Base-by-base conservation (phyloP, 2,113 vertebrate species). In the Hemibagrus wyckioides region DNA sequence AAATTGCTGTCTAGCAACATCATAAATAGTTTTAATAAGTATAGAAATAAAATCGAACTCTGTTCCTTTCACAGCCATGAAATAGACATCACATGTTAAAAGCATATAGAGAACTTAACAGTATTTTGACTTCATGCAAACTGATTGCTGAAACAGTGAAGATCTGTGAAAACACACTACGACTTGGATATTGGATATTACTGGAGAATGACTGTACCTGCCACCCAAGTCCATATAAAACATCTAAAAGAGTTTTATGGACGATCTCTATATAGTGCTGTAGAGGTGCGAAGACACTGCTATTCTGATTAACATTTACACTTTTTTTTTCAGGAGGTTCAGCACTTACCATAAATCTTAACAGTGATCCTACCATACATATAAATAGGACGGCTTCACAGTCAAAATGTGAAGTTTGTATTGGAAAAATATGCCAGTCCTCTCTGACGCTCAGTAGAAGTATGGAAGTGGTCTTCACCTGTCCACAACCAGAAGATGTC, bases 341-440 rank as follows among this genome's bases (percentile, higher is more conserved):
- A n/a, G 79, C 11, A 57, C 25, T 92, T 80, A 90, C 30, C 0
- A 0, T 94, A 56, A 85, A 67, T 63, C 90, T 90, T 84, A 85
- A 92, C n/a, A 15, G 10, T 52, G 89, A 86, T 28, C 86, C 91
- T 33, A 84, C 23, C 14, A 0, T 95, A 83, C 89, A 15, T 61
- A 92, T 95, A 88, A 90, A 79, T 65, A 90, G 41, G 6, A 0
- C 77, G 0, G 39, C 21, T 61, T 90, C 87, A 61, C 88, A 75
- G n/a, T 54, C 87, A 52, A 28, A 52, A 14, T 95, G 95, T 83
- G 1, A 82, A 3, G 92, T 94, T 71, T 95, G 91, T 82, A 77
- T 67, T 0, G 36, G 15, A 8, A 36, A 59, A 1, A 21, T 0
- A 21, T 95, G 94, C 75, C 6, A 6, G 1, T 15, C 88, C 0